These are phyloP conservation scores for Eilema depressum DNA, from an alignment of 2,888 invertebrate species.

Conservation along the genomic window DNA sequence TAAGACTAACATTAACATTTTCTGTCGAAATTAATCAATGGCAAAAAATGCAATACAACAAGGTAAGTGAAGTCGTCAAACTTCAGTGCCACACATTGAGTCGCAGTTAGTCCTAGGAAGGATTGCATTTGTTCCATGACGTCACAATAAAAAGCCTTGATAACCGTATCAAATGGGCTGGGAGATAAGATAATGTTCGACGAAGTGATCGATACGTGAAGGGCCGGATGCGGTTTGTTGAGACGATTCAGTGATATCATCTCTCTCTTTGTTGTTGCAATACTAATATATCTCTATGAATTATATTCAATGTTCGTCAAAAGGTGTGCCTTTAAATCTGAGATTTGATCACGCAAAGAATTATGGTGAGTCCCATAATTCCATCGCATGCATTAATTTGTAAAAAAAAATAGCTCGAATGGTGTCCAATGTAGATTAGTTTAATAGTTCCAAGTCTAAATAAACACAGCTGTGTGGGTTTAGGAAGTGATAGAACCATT, in stretches of 20 bases:
- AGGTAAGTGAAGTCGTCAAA: neutral
- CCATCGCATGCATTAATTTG: too few relatives aligned
- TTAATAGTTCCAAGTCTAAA: too few relatives aligned
- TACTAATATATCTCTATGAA: neutral
- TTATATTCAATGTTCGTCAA: neutral
- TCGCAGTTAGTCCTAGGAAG: neutral
- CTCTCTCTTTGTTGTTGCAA: neutral
- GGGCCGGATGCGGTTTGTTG: constrained; percentile 33
- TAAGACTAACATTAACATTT: too few relatives aligned
- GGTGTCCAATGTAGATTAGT: too few relatives aligned
- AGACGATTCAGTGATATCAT: constrained; percentile 21
- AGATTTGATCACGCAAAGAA: too few relatives aligned
- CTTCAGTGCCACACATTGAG: neutral
- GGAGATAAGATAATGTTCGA: constrained; percentile 45
- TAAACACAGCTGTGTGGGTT: too few relatives aligned
- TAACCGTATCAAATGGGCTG: constrained; percentile 26
- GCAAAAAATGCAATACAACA: too few relatives aligned
- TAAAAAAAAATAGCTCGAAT: too few relatives aligned
- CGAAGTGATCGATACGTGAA: constrained; percentile 37
- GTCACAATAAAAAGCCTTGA: constrained; percentile 19
- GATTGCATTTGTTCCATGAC: constrained; percentile 5
- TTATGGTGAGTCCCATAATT: too few relatives aligned
- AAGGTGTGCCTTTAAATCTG: neutral
- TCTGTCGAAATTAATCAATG: too few relatives aligned
- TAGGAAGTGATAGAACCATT: too few relatives aligned